Conservation (phyloP, 2,888 invertebrate genomes). For the Pediacus dermestoides region DNA sequence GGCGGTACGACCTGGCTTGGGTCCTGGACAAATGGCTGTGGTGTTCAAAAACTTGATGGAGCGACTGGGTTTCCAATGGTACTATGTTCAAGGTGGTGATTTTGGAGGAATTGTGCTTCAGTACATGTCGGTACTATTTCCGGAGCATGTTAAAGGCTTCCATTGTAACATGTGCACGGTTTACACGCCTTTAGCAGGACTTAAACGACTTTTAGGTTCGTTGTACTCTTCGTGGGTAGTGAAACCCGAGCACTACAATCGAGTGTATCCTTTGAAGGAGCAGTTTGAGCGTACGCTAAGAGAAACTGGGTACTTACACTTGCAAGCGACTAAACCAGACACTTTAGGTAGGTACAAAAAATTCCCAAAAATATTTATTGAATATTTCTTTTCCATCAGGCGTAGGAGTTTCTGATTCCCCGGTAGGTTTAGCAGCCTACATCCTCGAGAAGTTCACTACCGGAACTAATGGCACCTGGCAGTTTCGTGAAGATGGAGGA, state of each 20-base stretch:
- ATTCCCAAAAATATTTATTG: slow-evolving; percentile 8
- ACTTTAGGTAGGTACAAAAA: slow-evolving; percentile 63
- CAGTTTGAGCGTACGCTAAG: slow-evolving; percentile 47
- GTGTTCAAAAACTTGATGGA: slow-evolving; percentile 67
- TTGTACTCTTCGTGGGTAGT: slow-evolving; percentile 59
- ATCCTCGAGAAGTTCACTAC: slow-evolving; percentile 85
- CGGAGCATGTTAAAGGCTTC: slow-evolving; percentile 54
- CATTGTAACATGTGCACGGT: slow-evolving; percentile 62
- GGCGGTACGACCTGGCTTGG: slow-evolving; percentile 61
- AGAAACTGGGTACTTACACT: slow-evolving; percentile 65
- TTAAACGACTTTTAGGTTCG: slow-evolving; percentile 50
- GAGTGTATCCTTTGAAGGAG: slow-evolving; percentile 53
- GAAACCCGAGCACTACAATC: slow-evolving; percentile 51
- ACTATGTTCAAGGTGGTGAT: slow-evolving; percentile 75
- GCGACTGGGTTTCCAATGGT: slow-evolving; percentile 63
- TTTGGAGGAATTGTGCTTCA: slow-evolving; percentile 70
- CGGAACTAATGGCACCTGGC: slow-evolving; percentile 61
- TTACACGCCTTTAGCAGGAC: slow-evolving; percentile 42
- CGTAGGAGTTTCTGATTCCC: slow-evolving; percentile 68
- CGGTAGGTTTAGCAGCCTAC: slow-evolving; percentile 83
- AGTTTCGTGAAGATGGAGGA: slow-evolving; percentile 60
- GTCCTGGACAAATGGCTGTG: slow-evolving; percentile 55
- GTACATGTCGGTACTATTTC: slow-evolving; percentile 61
- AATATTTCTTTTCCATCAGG: slow-evolving; percentile 53
- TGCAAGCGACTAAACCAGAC: slow-evolving; percentile 88